These are phyloP conservation scores for Galaxea fascicularis DNA, from an alignment of 92 coral and sea anemone genomes.

Conservation along the genomic window DNA sequence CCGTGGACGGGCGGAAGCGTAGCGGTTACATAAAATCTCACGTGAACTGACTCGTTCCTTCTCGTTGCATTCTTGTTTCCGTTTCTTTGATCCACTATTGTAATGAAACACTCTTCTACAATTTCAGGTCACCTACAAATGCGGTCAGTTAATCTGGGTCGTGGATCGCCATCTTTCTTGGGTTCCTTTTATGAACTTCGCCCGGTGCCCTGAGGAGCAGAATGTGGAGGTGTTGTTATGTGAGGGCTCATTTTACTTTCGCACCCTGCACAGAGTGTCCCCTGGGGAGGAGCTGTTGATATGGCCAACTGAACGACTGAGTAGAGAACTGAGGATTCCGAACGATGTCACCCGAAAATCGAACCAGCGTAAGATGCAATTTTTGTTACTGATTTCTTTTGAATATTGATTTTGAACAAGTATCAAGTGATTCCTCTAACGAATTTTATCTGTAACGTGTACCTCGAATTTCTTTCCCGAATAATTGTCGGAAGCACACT, in stretches of 20 bases:
- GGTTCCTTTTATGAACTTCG: conserved; percentile 92
- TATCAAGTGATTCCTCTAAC: not conserved
- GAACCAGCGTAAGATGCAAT: conserved; percentile 17
- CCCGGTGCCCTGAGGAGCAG: conserved; percentile 82
- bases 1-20: no score
- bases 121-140: conserved; percentile 83
- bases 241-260: conserved; percentile 81
- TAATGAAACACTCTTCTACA: not conserved
- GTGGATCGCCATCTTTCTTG: conserved; percentile 85
- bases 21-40: no score
- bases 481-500: no score
- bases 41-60: not conserved
- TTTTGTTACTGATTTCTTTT: not conserved
- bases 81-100: not conserved
- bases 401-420: not conserved
- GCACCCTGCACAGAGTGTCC: conserved; percentile 72
- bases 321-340: conserved; percentile 73
- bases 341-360: conserved; percentile 27
- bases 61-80: not conserved
- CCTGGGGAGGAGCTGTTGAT: conserved; percentile 92
- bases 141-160: conserved; percentile 86
- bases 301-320: conserved; percentile 82
- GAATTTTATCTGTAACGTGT: no score
- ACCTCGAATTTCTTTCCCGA: no score
- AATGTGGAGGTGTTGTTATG: conserved; percentile 86